Conservation (phyloP, 2,888 invertebrate species). For the Stenurella melanura region DNA sequence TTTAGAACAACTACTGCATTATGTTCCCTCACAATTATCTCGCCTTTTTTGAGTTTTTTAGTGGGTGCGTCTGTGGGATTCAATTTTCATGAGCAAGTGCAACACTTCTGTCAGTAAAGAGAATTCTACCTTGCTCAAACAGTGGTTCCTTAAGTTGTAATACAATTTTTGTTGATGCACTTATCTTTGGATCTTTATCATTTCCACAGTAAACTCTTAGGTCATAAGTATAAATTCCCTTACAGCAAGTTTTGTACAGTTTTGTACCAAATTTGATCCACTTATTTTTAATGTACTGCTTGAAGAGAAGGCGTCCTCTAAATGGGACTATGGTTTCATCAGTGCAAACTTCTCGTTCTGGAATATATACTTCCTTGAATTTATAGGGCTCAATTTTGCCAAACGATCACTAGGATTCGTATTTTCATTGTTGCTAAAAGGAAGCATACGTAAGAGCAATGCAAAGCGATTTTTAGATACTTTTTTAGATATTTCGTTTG, state of each 20-base stretch:
- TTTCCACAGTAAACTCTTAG: constrained; percentile 41
- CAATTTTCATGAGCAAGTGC: constrained; percentile 44
- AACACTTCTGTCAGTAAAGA: constrained; percentile 44
- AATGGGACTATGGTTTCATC: constrained; percentile 41
- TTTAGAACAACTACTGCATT: too few relatives aligned
- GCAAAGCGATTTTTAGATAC: constrained; percentile 20
- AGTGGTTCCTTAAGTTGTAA: constrained; percentile 30
- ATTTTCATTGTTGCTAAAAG: constrained; percentile 37
- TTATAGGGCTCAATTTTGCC: constrained; percentile 34
- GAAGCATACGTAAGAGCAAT: not conserved
- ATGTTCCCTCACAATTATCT: too few relatives aligned
- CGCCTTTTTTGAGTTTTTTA: constrained; percentile 40
- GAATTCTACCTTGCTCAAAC: constrained; percentile 38
- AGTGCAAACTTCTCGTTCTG: not conserved
- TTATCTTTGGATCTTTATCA: constrained; percentile 35
- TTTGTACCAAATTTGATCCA: constrained; percentile 44
- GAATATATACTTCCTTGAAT: constrained; percentile 35
- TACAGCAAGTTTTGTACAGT: constrained; percentile 42
- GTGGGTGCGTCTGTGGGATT: constrained; percentile 40
- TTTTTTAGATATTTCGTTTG: constrained; percentile 9
- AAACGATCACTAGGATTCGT: constrained; percentile 36
- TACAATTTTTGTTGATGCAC: constrained; percentile 41
- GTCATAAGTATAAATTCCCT: constrained; percentile 45
- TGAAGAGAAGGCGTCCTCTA: constrained; percentile 48
- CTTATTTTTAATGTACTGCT: too few relatives aligned